Evolutionary conservation across 2,113 vertebrate genomes (phyloP).

Genomic region (Nymphicus hollandicus): DNA sequence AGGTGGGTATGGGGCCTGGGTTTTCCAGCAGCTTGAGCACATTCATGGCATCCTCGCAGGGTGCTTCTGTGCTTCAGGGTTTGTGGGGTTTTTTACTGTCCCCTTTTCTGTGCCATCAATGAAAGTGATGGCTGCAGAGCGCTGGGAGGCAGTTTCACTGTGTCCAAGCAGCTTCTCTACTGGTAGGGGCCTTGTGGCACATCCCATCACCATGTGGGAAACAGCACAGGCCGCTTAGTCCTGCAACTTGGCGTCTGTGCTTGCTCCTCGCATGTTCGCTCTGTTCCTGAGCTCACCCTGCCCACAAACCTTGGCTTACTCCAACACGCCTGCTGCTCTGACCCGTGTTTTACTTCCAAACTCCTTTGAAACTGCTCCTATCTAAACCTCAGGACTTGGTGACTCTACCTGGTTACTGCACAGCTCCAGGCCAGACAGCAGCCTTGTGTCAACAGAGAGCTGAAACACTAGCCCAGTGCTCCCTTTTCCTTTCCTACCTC

Average conservation of each 20-base stretch:
- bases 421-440: background rate
- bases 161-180: background rate
- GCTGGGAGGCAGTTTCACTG: accelerated
- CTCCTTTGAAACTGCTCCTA: conserved; percentile 45
- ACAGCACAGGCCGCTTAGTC: background rate
- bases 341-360: conserved; percentile 4
- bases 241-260: background rate
- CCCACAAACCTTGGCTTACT: conserved; percentile 44
- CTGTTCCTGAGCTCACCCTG: background rate
- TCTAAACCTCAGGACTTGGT: background rate
- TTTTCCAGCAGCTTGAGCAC: conserved; percentile 39
- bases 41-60: background rate
- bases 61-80: background rate
- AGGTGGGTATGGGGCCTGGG: background rate
- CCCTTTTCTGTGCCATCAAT: background rate
- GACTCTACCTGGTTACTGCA: conserved; percentile 27
- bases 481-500: background rate
- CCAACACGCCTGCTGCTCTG: conserved; percentile 31
- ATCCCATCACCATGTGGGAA: background rate
- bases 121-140: background rate
- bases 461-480: background rate
- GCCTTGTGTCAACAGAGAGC: conserved; percentile 1
- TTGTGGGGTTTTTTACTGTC: background rate
- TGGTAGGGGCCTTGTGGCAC: background rate
- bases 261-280: background rate